phyloP scores from a whole-genome alignment of 1,140 invertebrate genomes.

The Trichogramma pretiosum region DNA sequence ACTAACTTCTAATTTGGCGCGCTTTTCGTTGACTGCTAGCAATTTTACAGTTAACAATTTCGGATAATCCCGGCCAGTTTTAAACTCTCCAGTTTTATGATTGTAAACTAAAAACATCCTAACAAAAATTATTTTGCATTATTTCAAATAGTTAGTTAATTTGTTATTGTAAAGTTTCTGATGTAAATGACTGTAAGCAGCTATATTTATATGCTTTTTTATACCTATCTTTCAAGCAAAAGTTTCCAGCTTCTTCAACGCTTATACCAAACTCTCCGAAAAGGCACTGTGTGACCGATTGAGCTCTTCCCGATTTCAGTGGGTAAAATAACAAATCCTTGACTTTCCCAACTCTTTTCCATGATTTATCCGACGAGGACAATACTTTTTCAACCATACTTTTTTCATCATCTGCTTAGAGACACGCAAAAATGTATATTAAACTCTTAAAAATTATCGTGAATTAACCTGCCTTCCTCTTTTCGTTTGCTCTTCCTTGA shows the following conservation, averaged over 20 bases:
- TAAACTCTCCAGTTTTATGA: slow-evolving; percentile 29
- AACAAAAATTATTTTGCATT: slow-evolving; percentile 11
- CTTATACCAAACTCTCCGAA: slow-evolving; percentile 34
- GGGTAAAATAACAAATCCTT: slow-evolving; percentile 35
- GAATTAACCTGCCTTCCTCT: not conserved
- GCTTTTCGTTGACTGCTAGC: slow-evolving; percentile 20
- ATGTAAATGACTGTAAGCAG: no score
- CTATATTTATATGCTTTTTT: slow-evolving; percentile 3
- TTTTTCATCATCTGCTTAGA: not conserved
- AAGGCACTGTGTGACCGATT: slow-evolving; percentile 23
- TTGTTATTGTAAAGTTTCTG: slow-evolving; percentile 2
- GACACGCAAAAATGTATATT: not conserved
- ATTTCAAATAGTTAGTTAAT: not conserved
- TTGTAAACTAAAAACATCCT: slow-evolving; percentile 37
- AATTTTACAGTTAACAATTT: slow-evolving; percentile 31
- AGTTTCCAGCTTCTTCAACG: slow-evolving; percentile 11
- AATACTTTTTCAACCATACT: not conserved
- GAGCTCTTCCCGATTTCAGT: slow-evolving; percentile 36
- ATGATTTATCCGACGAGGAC: slow-evolving; percentile 19
- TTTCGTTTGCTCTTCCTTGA: not conserved
- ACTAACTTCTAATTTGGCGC: slow-evolving; percentile 30
- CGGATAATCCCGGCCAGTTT: slow-evolving; percentile 30
- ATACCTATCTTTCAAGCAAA: slow-evolving; percentile 34
- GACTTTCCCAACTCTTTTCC: slow-evolving; percentile 32
- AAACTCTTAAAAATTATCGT: not conserved